Evolutionary conservation across 2,113 vertebrate species (phyloP).

Genomic region (Oncorhynchus nerka): DNA sequence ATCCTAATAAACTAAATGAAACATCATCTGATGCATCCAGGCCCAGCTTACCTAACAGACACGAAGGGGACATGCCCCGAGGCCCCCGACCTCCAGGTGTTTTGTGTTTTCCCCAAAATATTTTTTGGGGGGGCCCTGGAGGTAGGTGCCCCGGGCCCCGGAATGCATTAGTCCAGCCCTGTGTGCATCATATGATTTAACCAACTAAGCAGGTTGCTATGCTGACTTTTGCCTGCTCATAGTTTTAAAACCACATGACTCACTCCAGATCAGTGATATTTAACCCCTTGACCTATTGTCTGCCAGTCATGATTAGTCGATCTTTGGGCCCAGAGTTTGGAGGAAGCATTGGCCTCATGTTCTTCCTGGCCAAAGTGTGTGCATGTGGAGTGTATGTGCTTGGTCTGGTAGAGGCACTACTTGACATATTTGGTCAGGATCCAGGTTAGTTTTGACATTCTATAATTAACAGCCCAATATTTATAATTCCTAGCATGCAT

Average conservation of each 20-base stretch:
- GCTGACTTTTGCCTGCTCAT: background rate
- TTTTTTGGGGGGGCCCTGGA: too few species aligned
- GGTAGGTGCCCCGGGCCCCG: too few species aligned
- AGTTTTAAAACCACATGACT: background rate
- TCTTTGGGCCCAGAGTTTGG: constrained; percentile 91
- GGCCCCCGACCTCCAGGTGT: too few species aligned
- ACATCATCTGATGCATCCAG: too few species aligned
- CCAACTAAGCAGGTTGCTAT: too few species aligned
- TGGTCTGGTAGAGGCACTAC: constrained; percentile 86
- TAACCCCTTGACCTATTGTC: constrained; percentile 45
- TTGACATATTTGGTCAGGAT: constrained; percentile 78
- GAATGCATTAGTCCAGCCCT: too few species aligned
- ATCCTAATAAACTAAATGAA: too few species aligned
- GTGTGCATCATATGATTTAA: too few species aligned
- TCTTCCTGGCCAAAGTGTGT: constrained; percentile 88
- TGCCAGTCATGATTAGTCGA: constrained; percentile 88
- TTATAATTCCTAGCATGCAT: background rate
- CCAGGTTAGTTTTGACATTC: constrained; percentile 58
- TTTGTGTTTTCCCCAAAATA: too few species aligned
- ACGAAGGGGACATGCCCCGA: too few species aligned
- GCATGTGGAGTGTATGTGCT: constrained; percentile 88
- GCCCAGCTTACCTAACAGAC: too few species aligned
- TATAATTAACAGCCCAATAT: background rate
- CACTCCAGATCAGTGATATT: too few species aligned
- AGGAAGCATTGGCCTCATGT: constrained; percentile 91